Base-by-base conservation (phyloP, 1,140 invertebrate species). In the Eumaeus atala region DNA sequence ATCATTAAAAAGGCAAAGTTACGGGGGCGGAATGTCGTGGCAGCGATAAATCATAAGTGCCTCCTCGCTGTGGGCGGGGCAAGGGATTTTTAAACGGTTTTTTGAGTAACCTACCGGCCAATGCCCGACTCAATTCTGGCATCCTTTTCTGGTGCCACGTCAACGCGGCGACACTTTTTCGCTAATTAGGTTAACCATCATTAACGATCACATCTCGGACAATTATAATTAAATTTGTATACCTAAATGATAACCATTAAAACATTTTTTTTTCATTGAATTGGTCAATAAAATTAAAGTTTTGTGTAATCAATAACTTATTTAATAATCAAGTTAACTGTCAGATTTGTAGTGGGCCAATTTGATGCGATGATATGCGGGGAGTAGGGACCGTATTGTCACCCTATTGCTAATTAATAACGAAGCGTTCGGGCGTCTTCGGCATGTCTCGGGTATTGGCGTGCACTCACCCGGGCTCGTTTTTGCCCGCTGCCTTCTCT, bases 61-160 rank as follows among this genome's bases (percentile, higher is more conserved):
- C 21, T 28, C 21, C 21, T 28, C 21, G 21, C 66, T 59, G 71
- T 68, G 71, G 83, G 83, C 77, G 79, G 80, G 66, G 80, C 83
- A 72, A 84, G 70, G 80, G 74, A 86, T 81, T 86, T 86, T 83
- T 86, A 84, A 86, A 84, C 79, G 72, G 73, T 86, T 86, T 86
- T 84, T 86, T 86, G 79, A 83, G 73, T 75, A 71, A 70, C 67
- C 61, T 66, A 58, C 67, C 73, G 72, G 72, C 83, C 80, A 84
- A 83, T 82, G 76, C 71, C 67, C 74, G 74, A 65, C 61, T 74
- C 72, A 62, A 74, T 72, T 75, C 72, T 66, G 65, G 67, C 69
- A 70, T 76, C 79, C 80, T 79, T 84, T 81, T 81, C 77, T 72
- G 78, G 74, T 69, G 67, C 72, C 65, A 63, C 64, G 70, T 71